Conservation (phyloP, 2,113 vertebrate genomes). For the Mohoua ochrocephala region DNA sequence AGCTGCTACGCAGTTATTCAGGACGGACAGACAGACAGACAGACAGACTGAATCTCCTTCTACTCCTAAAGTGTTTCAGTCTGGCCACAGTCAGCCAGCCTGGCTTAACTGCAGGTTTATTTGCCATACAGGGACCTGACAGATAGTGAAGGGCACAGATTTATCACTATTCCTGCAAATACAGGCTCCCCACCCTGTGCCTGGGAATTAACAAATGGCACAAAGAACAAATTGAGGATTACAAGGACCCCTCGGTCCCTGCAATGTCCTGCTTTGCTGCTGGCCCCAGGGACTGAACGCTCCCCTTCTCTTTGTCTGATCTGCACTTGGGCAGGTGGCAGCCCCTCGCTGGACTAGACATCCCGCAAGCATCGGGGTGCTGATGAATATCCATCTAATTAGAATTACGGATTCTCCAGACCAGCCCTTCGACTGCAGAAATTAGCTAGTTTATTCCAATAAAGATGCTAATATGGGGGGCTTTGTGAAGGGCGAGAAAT, state of each 20-base stretch:
- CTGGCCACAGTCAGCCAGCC: not conserved
- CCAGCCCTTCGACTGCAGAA: constrained; percentile 1
- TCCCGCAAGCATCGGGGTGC: not conserved
- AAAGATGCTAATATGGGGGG: constrained; percentile 29
- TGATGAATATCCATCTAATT: constrained; percentile 9
- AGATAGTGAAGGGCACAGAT: not conserved
- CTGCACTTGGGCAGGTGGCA: not conserved
- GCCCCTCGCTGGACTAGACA: not conserved
- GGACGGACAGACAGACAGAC: not conserved
- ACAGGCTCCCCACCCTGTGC: not conserved
- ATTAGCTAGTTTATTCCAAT: constrained; percentile 36
- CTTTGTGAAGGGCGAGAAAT: constrained; percentile 13
- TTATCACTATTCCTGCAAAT: not conserved
- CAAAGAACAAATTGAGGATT: constrained; percentile 28
- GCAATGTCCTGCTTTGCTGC: not conserved
- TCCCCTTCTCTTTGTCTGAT: not conserved
- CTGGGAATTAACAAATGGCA: not conserved
- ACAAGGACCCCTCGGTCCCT: not conserved
- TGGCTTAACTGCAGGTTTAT: not conserved
- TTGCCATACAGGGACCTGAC: not conserved
- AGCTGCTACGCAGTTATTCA: not conserved
- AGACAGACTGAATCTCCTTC: not conserved
- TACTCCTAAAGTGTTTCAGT: not conserved
- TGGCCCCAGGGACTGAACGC: not conserved
- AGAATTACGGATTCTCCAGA: not conserved